Base-by-base conservation (phyloP, 1,140 invertebrate species). In the Lordiphosa mommai region DNA sequence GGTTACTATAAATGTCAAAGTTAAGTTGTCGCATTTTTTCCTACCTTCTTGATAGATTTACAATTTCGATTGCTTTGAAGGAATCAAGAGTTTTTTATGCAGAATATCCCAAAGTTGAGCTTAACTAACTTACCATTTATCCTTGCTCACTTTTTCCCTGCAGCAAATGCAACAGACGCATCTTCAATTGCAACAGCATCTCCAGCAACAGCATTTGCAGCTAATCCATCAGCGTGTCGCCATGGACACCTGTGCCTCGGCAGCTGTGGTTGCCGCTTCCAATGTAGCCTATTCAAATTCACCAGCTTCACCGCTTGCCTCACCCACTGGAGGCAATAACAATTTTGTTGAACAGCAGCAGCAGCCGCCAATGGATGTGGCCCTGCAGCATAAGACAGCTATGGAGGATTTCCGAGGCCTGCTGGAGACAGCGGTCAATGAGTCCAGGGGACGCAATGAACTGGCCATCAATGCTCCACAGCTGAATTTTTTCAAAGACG, bases 251-350 rank as follows among this genome's bases (percentile, higher is more conserved):
- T 37, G 57, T 5, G 32, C 32, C 13, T 30, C 44, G 1, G 29
- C 43, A 9, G 36, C 56, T 13, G 20, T 43, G 29, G 16, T 27
- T 17, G 16, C 36, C 8, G 16, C 36, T 1, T 17, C 32, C 1
- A 47, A 51, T 12, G 13, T 80, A 14, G 74, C 79, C 16, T 72
- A 71, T 16, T 80, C 73, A 4, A 88, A 84, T 61, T 88, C 86
- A 1, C 86, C 86, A 44, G 86, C 86, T 6, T 88, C 86, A 7
- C 86, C 86, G 0, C 68, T 88, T 12, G 86, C 88, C 4, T 85
- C 90, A 87, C 64, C 90, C 89, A 66, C 76, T 36, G 77, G 71
- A 89, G 89, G 56, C 77, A 89, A 63, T 68, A 90, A 46, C 89
- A 91, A 52, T 66, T 90, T 47, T 34, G 59, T 40, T 2, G 65